Conservation (phyloP, 2,797 vertebrate genomes). For the Mormyrus hasselquistii region DNA sequence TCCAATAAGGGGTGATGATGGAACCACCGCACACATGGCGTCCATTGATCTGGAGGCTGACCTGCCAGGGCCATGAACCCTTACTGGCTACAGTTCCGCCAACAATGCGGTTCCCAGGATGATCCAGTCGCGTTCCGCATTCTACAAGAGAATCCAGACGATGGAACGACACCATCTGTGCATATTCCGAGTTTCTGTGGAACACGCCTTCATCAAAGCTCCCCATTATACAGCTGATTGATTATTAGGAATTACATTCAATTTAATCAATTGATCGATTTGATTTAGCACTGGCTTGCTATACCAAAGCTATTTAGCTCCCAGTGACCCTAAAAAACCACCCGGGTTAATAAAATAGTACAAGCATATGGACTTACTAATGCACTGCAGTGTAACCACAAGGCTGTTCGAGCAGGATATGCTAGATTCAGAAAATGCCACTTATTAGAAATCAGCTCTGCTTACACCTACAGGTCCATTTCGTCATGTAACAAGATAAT, state of each 20-base stretch:
- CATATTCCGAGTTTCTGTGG: not conserved
- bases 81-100: conserved; percentile 36
- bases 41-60: conserved; percentile 63
- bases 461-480: not conserved
- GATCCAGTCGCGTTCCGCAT: conserved; percentile 33
- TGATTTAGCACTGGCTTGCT: not conserved
- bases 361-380: conserved; percentile 53
- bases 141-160: conserved; percentile 14
- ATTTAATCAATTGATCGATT: not conserved
- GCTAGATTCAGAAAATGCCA: conserved; percentile 46
- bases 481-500: not conserved
- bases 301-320: not conserved
- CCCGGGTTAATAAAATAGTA: not conserved
- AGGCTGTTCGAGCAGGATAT: conserved; percentile 52
- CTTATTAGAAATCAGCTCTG: not conserved
- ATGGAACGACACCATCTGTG: not conserved
- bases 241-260: not conserved
- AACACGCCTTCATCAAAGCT: not conserved
- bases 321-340: not conserved
- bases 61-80: conserved; percentile 78
- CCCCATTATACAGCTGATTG: not conserved
- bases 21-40: conserved; percentile 72
- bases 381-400: conserved; percentile 69
- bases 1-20: conserved; percentile 72
- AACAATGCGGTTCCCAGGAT: conserved; percentile 54